Evolutionary conservation across 2,888 invertebrate species (phyloP).

Genomic region (Nesidiocoris tenuis): DNA sequence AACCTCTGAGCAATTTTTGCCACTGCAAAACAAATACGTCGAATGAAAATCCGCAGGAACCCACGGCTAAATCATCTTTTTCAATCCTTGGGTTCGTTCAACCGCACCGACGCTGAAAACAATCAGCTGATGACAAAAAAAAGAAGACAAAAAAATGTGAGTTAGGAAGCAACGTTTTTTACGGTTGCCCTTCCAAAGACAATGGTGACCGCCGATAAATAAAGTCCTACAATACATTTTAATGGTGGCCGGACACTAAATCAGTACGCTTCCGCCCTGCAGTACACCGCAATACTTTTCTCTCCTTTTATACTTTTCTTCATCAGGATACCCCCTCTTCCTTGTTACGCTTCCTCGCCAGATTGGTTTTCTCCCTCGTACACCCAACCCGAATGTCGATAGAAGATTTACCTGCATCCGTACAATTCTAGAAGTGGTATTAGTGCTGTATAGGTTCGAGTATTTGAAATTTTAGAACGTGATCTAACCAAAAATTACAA

Average conservation of each 20-base stretch:
- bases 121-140: conserved; percentile 31
- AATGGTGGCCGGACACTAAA: conserved; percentile 26
- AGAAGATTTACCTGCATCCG: background rate
- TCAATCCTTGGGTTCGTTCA: background rate
- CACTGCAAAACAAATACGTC: too few relatives aligned
- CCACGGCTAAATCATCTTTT: background rate
- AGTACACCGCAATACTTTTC: background rate
- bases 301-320: conserved; percentile 25
- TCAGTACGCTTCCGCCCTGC: conserved; percentile 27
- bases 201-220: conserved; percentile 31
- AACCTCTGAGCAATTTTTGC: too few relatives aligned
- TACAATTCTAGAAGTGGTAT: background rate
- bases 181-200: conserved; percentile 27
- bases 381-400: background rate
- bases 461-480: too few relatives aligned
- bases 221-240: conserved; percentile 36
- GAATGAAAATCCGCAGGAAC: too few relatives aligned
- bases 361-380: conserved; percentile 22
- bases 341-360: background rate
- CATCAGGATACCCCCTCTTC: conserved; percentile 19
- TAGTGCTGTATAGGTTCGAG: too few relatives aligned
- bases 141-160: conserved; percentile 14
- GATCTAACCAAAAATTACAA: too few relatives aligned
- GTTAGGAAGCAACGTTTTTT: conserved; percentile 31
- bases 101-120: conserved; percentile 12